phyloP scores from a whole-genome alignment of 2,888 invertebrate genomes.

The Allacma fusca region DNA sequence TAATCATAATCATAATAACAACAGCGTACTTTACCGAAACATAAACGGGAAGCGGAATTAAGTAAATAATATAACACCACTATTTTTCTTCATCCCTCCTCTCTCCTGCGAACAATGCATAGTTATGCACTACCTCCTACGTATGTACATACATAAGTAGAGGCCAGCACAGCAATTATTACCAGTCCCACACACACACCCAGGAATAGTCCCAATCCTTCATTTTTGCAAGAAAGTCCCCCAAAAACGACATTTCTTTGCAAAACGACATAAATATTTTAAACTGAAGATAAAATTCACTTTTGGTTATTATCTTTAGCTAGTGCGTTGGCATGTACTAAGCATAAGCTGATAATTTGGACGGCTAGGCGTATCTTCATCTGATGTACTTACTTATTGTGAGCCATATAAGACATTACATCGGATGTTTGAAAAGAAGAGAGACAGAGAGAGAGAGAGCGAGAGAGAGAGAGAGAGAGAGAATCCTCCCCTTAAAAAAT shows the following conservation, averaged over 20 bases:
- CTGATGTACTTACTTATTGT: background rate
- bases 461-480: background rate
- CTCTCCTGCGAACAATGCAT: no score
- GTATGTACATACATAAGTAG: no score
- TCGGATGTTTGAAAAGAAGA: background rate
- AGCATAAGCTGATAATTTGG: background rate
- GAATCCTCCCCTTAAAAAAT: background rate
- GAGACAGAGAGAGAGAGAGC: conserved; percentile 4
- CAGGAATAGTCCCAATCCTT: background rate
- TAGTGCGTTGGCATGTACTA: background rate
- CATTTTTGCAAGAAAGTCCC: background rate
- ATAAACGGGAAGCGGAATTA: conserved; percentile 27
- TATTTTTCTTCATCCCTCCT: background rate
- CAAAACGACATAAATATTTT: conserved; percentile 6
- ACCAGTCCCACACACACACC: background rate
- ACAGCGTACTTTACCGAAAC: background rate
- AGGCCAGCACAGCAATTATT: background rate
- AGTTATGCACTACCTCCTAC: no score
- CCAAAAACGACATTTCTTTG: background rate
- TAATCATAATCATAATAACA: conserved; percentile 18
- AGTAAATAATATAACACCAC: conserved; percentile 34
- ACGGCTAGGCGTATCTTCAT: no score
- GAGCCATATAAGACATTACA: background rate
- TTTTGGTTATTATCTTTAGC: no score
- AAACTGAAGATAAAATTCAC: no score